Percentiles rank a stretch among this genome's conserved stretches.
These are phyloP conservation scores for Cheilosia impressa DNA, from an alignment of 2,888 invertebrate species.

Conservation along the genomic window DNA sequence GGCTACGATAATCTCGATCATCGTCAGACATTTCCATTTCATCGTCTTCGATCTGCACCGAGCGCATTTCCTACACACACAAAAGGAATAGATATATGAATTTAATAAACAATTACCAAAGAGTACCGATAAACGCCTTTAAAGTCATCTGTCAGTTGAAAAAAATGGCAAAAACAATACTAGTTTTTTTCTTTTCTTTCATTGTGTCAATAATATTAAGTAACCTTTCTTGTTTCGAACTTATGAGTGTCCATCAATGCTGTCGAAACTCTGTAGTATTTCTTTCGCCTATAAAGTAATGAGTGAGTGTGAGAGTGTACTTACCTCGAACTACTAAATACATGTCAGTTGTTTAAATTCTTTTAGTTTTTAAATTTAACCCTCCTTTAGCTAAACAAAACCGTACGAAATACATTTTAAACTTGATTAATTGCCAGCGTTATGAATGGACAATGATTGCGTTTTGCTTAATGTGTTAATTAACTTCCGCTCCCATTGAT, in stretches of 20 bases:
- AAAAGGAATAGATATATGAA: conserved; percentile 44
- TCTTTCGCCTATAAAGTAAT: conserved; percentile 52
- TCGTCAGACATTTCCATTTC: conserved; percentile 95
- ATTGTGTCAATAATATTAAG: conserved; percentile 36
- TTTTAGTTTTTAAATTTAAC: conserved; percentile 52
- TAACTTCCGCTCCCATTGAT: conserved; percentile 45
- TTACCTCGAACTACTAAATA: conserved; percentile 69
- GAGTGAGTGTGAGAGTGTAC: conserved; percentile 69
- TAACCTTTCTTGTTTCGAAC: conserved; percentile 48
- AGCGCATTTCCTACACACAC: conserved; percentile 81
- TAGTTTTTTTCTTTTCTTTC: conserved; percentile 2
- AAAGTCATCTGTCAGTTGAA: conserved; percentile 29
- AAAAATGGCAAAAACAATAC: not conserved
- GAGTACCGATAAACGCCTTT: conserved; percentile 11
- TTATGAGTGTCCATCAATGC: conserved; percentile 32
- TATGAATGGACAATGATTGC: conserved; percentile 53
- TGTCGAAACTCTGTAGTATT: conserved; percentile 6
- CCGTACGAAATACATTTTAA: conserved; percentile 28
- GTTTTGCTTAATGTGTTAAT: conserved; percentile 40
- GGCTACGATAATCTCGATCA: conserved; percentile 85
- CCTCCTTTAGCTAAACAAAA: conserved; percentile 45
- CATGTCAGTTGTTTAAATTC: conserved; percentile 35
- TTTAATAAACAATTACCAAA: conserved; percentile 32
- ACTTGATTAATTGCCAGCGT: conserved; percentile 62
- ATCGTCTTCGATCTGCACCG: conserved; percentile 87